phyloP scores from a whole-genome alignment of 2,888 invertebrate species.

The Theodoxus fluviatilis region DNA sequence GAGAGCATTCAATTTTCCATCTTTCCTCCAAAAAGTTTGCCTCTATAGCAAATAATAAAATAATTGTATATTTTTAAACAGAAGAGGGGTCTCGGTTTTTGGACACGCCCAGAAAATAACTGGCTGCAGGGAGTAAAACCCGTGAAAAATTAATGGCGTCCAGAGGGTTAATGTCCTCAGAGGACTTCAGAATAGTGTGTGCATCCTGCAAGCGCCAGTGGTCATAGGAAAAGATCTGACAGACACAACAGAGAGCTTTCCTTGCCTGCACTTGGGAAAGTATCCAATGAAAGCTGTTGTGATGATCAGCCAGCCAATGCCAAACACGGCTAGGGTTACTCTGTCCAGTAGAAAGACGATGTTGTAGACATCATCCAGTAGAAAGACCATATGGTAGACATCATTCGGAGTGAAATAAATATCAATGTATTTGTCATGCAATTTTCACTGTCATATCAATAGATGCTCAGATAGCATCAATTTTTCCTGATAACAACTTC shows the following conservation, averaged over 20 bases:
- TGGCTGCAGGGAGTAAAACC: neutral
- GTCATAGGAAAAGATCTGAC: no score
- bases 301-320: constrained; percentile 53
- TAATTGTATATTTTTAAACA: no score
- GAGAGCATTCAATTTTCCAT: no score
- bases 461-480: neutral
- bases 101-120: no score
- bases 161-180: neutral
- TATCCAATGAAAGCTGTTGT: constrained; percentile 63
- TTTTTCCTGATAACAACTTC: no score
- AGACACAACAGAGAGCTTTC: constrained; percentile 14
- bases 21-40: no score
- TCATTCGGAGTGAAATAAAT: neutral
- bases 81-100: no score
- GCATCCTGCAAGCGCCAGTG: no score
- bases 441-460: neutral
- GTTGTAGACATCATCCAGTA: neutral
- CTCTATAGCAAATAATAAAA: no score
- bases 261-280: constrained; percentile 60
- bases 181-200: neutral
- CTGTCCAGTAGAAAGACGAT: constrained; percentile 38
- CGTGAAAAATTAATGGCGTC: constrained; percentile 3
- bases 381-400: neutral
- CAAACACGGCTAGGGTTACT: constrained; percentile 46
- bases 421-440: no score